These are phyloP conservation scores for Hermetia illucens DNA, from an alignment of 1,140 invertebrate genomes.

Conservation along the genomic window DNA sequence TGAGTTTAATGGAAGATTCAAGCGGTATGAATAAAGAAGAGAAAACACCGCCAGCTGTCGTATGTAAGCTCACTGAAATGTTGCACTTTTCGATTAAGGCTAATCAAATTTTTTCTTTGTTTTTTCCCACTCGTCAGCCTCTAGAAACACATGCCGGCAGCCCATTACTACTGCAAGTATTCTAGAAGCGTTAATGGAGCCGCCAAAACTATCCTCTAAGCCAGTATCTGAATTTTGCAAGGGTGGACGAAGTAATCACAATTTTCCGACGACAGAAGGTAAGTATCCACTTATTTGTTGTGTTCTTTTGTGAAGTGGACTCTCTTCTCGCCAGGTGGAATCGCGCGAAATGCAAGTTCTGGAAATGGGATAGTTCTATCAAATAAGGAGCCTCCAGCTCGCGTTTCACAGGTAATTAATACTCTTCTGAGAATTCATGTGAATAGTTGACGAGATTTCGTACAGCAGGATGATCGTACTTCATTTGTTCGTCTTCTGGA, in stretches of 20 bases:
- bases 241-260: background rate
- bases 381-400: background rate
- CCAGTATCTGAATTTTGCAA: no score
- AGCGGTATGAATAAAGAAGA: background rate
- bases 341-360: background rate
- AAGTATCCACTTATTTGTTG: background rate
- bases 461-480: background rate
- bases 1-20: conserved; percentile 11
- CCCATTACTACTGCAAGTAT: conserved; percentile 11
- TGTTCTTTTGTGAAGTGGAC: background rate
- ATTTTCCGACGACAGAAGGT: background rate
- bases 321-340: background rate
- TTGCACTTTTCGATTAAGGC: background rate
- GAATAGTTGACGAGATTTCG: background rate
- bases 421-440: background rate
- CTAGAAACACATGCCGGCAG: conserved; percentile 8
- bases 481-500: background rate
- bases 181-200: conserved; percentile 8
- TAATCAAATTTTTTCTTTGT: background rate
- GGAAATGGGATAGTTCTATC: background rate
- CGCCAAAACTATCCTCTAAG: background rate
- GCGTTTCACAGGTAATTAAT: background rate
- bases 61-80: no score
- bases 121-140: conserved; percentile 1
- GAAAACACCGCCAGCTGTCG: no score